Percentiles rank a stretch among this genome's conserved stretches.
phyloP scores from a whole-genome alignment of 2,113 vertebrate species.

The Lathamus discolor region DNA sequence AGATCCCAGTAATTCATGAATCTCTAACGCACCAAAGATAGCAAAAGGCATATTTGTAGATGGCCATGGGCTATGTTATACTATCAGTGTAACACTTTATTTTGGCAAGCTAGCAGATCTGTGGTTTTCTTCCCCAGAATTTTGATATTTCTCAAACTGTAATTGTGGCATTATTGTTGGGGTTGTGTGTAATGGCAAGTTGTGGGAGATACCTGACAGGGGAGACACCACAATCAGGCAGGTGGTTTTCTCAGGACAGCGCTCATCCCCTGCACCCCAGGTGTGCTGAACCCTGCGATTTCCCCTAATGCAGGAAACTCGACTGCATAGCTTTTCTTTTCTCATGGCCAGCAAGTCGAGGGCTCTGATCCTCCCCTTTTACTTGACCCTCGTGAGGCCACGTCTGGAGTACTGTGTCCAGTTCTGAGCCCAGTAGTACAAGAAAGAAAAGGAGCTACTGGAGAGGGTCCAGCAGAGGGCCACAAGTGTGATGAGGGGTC shows the following conservation, averaged over 20 bases:
- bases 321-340: background rate
- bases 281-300: background rate
- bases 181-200: background rate
- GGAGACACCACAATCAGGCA: background rate
- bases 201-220: background rate
- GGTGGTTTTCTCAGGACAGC: background rate
- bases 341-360: background rate
- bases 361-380: background rate
- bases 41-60: background rate
- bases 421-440: background rate
- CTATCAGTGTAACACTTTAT: background rate
- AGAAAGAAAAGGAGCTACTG: background rate
- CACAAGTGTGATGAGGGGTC: background rate
- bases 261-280: background rate
- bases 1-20: background rate
- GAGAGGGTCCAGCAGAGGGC: background rate
- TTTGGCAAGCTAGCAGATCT: constrained; percentile 20
- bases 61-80: background rate
- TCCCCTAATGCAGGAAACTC: background rate
- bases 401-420: background rate
- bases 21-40: constrained; percentile 19
- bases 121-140: background rate
- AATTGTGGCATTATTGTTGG: background rate
- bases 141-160: background rate
- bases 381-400: background rate